Conservation (phyloP, 1,140 invertebrate genomes). For the Atta texana region DNA sequence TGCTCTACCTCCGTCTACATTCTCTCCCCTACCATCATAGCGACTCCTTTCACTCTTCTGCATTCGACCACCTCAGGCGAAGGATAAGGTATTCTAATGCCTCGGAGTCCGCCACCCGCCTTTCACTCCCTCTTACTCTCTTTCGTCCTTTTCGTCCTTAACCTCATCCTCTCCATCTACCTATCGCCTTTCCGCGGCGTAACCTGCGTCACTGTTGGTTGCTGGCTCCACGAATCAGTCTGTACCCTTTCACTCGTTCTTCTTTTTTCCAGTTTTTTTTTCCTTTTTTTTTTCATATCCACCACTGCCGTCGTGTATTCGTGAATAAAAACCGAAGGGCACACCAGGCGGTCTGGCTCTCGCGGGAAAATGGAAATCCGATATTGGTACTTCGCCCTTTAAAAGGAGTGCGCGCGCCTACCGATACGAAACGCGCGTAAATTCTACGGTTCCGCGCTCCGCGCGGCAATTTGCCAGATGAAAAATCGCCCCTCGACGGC, state of each 20-base stretch:
- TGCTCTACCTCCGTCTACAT: slow-evolving; percentile 67
- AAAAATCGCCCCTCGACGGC: slow-evolving; percentile 59
- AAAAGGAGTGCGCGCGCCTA: slow-evolving; percentile 62
- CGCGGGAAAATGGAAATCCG: slow-evolving; percentile 81
- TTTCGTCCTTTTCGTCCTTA: slow-evolving; percentile 52
- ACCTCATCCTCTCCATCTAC: slow-evolving; percentile 18
- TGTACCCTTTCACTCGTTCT: slow-evolving; percentile 19
- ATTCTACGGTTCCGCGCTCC: slow-evolving; percentile 64
- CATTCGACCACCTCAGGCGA: slow-evolving; percentile 69
- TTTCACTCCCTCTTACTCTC: slow-evolving; percentile 61
- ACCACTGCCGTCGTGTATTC: slow-evolving; percentile 16
- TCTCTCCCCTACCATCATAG: slow-evolving; percentile 34
- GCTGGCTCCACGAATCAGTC: slow-evolving; percentile 41
- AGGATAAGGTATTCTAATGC: slow-evolving; percentile 81
- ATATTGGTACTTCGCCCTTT: slow-evolving; percentile 79
- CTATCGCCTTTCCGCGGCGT: slow-evolving; percentile 36
- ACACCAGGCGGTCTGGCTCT: slow-evolving; percentile 64
- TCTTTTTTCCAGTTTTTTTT: slow-evolving; percentile 14
- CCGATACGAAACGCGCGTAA: slow-evolving; percentile 66
- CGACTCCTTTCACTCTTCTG: slow-evolving; percentile 76
- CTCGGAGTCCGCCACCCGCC: slow-evolving; percentile 62
- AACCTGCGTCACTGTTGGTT: slow-evolving; percentile 43
- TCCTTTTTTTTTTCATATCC: slow-evolving; percentile 44
- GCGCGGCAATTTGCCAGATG: slow-evolving; percentile 61
- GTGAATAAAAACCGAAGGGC: slow-evolving; percentile 74